Evolutionary conservation across 2,888 invertebrate species (phyloP), one percentile per base, ranked within the genome.

Genomic region (Gortyna flavago): DNA sequence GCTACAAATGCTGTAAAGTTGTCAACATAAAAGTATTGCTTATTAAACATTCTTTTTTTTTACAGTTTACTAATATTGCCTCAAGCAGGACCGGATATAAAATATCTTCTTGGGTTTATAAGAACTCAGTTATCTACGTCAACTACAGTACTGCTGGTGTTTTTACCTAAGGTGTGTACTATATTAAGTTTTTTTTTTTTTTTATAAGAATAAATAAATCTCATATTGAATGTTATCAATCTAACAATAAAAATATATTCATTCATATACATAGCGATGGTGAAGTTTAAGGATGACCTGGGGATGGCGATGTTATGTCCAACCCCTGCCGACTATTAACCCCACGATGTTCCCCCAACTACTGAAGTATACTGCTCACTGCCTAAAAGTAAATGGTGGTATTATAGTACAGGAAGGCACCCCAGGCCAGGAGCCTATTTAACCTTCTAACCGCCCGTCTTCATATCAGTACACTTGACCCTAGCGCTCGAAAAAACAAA

Each of bases 71-170:
- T 98, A 92, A 98, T 99, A 89, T 97, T 99, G 90, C 99, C 99
- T 7, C 97, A 97, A 91, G 99, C 99, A 75, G 99, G 99, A 32
- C 99, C 99, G 25, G 99, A 99, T 93, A 98, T 99, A 89, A 98
- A 99, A 93, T 99, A 99, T 92, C 97, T 99, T 69, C 97, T 99
- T 84, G 99, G 99, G 66, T 99, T 99, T 94, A 97, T 99, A 85
- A 97, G 99, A 91, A 99, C 99, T 1, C 99, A 99, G 93, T 95
- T 99, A 68, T 99, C 99, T 51, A 99, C 99, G 8, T 98, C 99
- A 9, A 98, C 99, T 65, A 99, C 99, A 0, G 97, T 99, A 75
- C 97, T 97, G 68, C 97, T 99, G 73, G 98, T 99, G 21, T 99
- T 99, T 93, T 98, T 98, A 70, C 98, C 98, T 75, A 99, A 99